Evolutionary conservation across 2,113 vertebrate genomes (phyloP), one percentile per base, ranked within the genome.

Genomic region (Pomatorhinus ruficollis): DNA sequence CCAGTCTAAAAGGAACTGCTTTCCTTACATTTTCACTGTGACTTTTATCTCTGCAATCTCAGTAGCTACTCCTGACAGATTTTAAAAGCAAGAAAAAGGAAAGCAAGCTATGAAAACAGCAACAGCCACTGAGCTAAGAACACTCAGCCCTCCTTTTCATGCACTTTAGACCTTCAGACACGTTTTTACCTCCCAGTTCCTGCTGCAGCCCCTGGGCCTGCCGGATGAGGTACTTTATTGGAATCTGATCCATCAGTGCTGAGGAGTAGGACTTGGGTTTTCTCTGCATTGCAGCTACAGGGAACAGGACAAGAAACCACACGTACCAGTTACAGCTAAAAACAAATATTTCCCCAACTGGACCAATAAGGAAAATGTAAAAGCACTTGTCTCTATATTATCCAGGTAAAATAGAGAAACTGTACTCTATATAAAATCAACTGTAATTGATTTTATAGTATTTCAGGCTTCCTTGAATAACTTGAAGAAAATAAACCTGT

Each of bases 241-340:
- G 99, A 96, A 99, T 99, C 95, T 99, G 99, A 95, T 99, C 99
- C 99, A 99, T 99, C 92, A 99, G 69, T 7, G 99, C 98, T 45
- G 99, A 98, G 2, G 99, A 99, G 95, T 99, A 99, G 37, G 99
- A 99, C 93, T 99, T 99, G 68, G 99, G 99, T 85, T 99, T 99
- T 94, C 97, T 99, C 95, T 99, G 99, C 99, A 99, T 99, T 74
- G 99, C 97, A 83, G 99, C 99, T 99, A 27, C 12, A 96, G 83
- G 45, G 86, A 87, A 96, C 45, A 89, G 50, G 35, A 91, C 12
- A 57, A 83, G 39, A 94, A 72, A 74, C 2, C 47, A 93, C 3
- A 3, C 0, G 0, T 2, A 57, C 76, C 7, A 71, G 24, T 52
- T 47, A 66, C 4, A 85, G 56, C 3, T 28, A 6, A 35, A 39